Evolutionary conservation across 1,140 invertebrate species (phyloP), one percentile per base, ranked within the genome.

Genomic region (Epicauta chinensis): DNA sequence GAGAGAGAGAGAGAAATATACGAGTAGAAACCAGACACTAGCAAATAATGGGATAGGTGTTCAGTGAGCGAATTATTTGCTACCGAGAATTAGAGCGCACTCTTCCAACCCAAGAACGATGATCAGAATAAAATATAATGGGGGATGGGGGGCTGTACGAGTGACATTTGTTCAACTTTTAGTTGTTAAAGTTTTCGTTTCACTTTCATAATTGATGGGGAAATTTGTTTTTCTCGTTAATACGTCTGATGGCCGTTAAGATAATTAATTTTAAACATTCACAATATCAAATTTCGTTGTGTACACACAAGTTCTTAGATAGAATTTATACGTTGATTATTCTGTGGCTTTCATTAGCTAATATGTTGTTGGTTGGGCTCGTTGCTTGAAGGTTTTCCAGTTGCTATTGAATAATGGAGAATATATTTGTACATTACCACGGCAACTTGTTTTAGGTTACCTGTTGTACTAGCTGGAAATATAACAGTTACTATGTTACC

Each of bases 21-120:
- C 10, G 10, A 30, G 10, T 10, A 30, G 36, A 48, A 48, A 35
- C 45, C 38, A 15, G 34, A 35, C 35, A 32, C 23, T 38, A 38
- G 53, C 56, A 55, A 61, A 59, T 61, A 61, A 61, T 58, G 59
- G 52, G 46, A 55, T 58, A 58, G 58, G 53, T 60, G 59, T 56
- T 60, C 55, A 47, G 34, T 43, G 35, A 50, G 53, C 56, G 54
- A 61, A 48, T 61, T 61, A 61, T 61, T 59, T 59, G 46, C 53
- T 3, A 11, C 36, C 29, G 41, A 50, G 59, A 56, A 61, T 61
- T 61, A 61, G 52, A 49, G 53, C 51, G 55, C 56, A 59, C 53
- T 56, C 59, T 59, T 55, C 45, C 47, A 39, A 38, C 49, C 37
- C 48, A 53, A 53, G 51, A 61, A 56, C 53, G 58, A 61, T 58